Percentiles rank a stretch among this genome's conserved stretches.
Conservation (phyloP, 2,113 vertebrate genomes). For the Loxodonta africana region DNA sequence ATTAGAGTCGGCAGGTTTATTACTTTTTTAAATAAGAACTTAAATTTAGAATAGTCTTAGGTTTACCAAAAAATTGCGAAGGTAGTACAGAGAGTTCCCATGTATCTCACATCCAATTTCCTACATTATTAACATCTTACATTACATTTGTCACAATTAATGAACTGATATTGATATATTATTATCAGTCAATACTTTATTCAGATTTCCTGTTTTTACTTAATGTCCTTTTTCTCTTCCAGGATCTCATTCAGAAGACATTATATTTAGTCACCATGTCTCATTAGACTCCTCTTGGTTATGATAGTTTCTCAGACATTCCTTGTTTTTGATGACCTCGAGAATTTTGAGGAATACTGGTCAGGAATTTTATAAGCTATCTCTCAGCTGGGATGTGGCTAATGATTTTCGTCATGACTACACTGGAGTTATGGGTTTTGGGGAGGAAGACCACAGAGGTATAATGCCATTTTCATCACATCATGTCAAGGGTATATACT, state of each 20-base stretch:
- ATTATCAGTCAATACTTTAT: not conserved
- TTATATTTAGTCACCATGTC: not conserved
- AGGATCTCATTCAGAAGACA: not conserved
- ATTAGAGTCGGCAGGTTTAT: not conserved
- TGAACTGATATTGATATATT: not conserved
- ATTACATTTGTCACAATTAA: not conserved
- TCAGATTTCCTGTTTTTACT: not conserved
- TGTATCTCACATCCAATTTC: not conserved
- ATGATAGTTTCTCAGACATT: not conserved
- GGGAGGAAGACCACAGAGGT: not conserved
- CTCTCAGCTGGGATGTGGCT: not conserved
- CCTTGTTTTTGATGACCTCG: not conserved
- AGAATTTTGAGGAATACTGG: not conserved
- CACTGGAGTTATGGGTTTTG: not conserved
- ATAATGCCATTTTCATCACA: not conserved
- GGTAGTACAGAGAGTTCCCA: not conserved
- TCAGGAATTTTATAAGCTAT: not conserved
- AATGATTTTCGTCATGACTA: conserved; percentile 20
- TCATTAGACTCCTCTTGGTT: not conserved
- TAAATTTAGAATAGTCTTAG: conserved; percentile 26
- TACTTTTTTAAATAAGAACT: not conserved
- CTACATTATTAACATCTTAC: not conserved
- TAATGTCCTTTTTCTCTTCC: not conserved
- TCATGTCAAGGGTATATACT: not conserved
- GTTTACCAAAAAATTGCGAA: not conserved